Evolutionary conservation across 1,140 invertebrate species (phyloP).

Genomic region (Calephelis nemesis): DNA sequence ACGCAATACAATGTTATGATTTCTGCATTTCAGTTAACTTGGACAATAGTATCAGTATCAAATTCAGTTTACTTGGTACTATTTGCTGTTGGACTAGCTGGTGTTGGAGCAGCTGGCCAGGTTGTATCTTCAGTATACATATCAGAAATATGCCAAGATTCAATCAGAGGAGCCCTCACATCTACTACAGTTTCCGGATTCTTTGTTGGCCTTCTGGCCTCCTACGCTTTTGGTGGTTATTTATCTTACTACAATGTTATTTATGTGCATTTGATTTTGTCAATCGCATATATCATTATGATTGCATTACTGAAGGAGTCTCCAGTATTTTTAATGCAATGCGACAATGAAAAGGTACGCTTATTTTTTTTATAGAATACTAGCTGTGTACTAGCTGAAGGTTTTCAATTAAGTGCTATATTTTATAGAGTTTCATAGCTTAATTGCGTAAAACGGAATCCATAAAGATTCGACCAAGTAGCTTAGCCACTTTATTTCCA

Average conservation of each 20-base stretch:
- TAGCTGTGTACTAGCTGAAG: too few relatives aligned
- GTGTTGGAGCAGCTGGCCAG: conserved; percentile 53
- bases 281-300: conserved; percentile 51
- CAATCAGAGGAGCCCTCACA: conserved; percentile 55
- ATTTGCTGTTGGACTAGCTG: conserved; percentile 41
- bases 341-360: conserved; percentile 53
- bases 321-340: conserved; percentile 54
- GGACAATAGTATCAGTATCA: conserved; percentile 49
- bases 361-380: too few relatives aligned
- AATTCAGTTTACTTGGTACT: conserved; percentile 46
- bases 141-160: conserved; percentile 60
- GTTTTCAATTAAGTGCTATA: too few relatives aligned
- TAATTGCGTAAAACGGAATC: too few relatives aligned
- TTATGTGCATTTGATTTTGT: conserved; percentile 49
- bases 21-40: conserved; percentile 46
- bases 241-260: conserved; percentile 49
- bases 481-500: too few relatives aligned
- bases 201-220: conserved; percentile 53
- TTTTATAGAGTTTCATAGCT: too few relatives aligned
- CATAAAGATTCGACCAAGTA: too few relatives aligned
- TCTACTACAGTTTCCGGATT: conserved; percentile 50
- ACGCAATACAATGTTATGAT: too few relatives aligned
- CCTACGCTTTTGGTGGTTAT: conserved; percentile 54
- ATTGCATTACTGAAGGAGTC: conserved; percentile 55
- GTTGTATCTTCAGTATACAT: conserved; percentile 55